Evolutionary conservation across 1,140 invertebrate species (phyloP).

Genomic region (Zaprionus inermis): DNA sequence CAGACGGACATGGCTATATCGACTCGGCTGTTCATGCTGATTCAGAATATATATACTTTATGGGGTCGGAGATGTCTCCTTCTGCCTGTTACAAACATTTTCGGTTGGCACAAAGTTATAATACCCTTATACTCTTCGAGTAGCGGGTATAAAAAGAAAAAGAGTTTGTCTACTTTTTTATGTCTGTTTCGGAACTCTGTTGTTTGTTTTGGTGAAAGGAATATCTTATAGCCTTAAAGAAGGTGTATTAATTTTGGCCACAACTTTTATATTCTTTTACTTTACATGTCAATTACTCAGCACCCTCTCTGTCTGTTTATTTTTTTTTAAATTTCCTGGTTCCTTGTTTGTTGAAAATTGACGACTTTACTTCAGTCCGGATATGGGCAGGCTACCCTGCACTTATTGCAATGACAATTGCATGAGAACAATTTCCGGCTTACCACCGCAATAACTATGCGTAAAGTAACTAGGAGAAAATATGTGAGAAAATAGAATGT

Average conservation of each 20-base stretch:
- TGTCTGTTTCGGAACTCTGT: background rate
- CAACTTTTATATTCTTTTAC: conserved; percentile 41
- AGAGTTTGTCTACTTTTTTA: conserved; percentile 16
- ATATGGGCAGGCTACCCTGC: conserved; percentile 49
- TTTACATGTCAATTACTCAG: conserved; percentile 73
- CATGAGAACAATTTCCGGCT: conserved; percentile 76
- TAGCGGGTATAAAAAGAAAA: background rate
- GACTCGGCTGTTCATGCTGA: no score
- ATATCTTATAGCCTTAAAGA: background rate
- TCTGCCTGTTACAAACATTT: no score
- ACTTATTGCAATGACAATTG: conserved; percentile 52
- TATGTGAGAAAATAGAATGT: background rate
- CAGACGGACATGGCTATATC: no score
- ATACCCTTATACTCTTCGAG: no score
- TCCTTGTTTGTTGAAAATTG: no score
- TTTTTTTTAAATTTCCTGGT: no score
- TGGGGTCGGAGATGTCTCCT: no score
- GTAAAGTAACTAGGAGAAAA: background rate
- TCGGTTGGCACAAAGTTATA: no score
- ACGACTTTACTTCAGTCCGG: conserved; percentile 22
- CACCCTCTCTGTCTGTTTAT: background rate
- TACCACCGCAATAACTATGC: conserved; percentile 54
- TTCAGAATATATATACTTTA: no score
- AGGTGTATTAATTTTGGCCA: background rate
- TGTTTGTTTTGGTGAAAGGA: conserved; percentile 12